A percentile compares a stretch with the other conserved stretches of the same genome.
Evolutionary conservation across 2,113 vertebrate genomes (phyloP).

Genomic region (Lutjanus erythropterus): DNA sequence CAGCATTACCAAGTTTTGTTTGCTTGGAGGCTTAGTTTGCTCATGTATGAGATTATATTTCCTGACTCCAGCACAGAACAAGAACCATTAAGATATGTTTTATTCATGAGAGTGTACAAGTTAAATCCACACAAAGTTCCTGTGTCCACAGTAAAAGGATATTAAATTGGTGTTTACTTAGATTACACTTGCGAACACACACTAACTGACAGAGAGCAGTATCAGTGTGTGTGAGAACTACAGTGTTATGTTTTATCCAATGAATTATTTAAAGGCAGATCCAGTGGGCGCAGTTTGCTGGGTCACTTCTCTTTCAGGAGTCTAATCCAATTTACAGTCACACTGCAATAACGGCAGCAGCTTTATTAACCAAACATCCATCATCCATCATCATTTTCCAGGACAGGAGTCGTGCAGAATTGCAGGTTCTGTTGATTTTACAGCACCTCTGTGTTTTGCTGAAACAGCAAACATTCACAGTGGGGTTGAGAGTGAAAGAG

Average conservation of each 20-base stretch:
- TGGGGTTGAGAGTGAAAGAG: too few relatives aligned
- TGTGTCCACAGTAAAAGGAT: not conserved
- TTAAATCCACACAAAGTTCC: not conserved
- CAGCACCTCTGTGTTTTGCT: slow-evolving; percentile 17
- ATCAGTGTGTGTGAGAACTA: slow-evolving; percentile 4
- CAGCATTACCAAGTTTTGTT: not conserved
- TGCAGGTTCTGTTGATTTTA: slow-evolving; percentile 40
- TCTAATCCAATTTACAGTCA: slow-evolving; percentile 18
- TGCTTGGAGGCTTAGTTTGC: slow-evolving; percentile 16
- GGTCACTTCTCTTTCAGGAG: slow-evolving; percentile 3
- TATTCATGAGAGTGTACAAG: slow-evolving; percentile 21
- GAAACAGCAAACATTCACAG: slow-evolving; percentile 5
- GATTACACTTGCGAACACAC: not conserved
- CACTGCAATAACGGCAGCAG: slow-evolving; percentile 18
- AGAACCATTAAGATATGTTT: slow-evolving; percentile 9
- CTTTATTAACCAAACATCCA: slow-evolving; percentile 19
- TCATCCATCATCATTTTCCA: slow-evolving; percentile 30
- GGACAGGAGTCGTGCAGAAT: not conserved
- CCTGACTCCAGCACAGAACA: slow-evolving; percentile 1
- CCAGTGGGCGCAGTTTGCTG: slow-evolving; percentile 2
- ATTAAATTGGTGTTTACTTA: slow-evolving; percentile 1
- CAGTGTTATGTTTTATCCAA: slow-evolving; percentile 22
- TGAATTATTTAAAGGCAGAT: slow-evolving; percentile 22
- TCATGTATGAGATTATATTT: slow-evolving; percentile 23
- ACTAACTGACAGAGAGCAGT: not conserved